A percentile compares a stretch with the other conserved stretches of the same genome.
These are phyloP conservation scores for Ectemnius lituratus DNA, from an alignment of 2,888 invertebrate genomes.

Conservation along the genomic window DNA sequence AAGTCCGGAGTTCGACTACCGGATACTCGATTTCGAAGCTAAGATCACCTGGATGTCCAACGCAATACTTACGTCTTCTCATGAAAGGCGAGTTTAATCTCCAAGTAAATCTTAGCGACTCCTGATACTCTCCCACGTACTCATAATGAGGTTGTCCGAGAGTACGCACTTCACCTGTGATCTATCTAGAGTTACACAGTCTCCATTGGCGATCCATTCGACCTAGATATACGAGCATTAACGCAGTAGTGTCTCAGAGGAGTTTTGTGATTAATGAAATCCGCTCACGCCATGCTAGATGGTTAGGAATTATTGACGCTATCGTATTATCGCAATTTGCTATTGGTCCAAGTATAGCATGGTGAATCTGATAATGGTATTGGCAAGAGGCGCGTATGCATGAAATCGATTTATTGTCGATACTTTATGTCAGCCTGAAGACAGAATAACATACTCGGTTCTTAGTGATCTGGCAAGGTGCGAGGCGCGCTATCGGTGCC, in stretches of 20 bases:
- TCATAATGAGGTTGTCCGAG: background rate
- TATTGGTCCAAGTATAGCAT: conserved; percentile 51
- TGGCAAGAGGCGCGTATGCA: too few relatives aligned
- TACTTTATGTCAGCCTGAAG: conserved; percentile 27
- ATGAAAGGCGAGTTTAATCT: background rate
- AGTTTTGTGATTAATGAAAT: too few relatives aligned
- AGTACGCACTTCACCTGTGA: background rate
- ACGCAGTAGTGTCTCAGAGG: too few relatives aligned
- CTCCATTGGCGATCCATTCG: background rate
- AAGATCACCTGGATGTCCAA: background rate
- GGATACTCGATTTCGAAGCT: background rate
- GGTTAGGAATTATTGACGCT: background rate
- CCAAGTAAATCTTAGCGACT: background rate
- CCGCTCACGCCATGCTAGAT: too few relatives aligned
- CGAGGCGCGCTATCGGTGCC: conserved; percentile 11
- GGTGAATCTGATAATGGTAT: conserved; percentile 54
- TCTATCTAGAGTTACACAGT: background rate
- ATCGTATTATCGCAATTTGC: conserved; percentile 36
- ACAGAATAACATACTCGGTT: background rate
- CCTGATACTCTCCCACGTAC: conserved; percentile 29
- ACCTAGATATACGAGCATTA: too few relatives aligned
- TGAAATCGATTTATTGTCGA: conserved; percentile 41
- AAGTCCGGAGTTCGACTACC: too few relatives aligned
- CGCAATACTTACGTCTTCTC: background rate
- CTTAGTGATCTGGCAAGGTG: background rate